Evolutionary conservation across 2,797 vertebrate genomes (phyloP).

Genomic region (Oophaga sylvatica): DNA sequence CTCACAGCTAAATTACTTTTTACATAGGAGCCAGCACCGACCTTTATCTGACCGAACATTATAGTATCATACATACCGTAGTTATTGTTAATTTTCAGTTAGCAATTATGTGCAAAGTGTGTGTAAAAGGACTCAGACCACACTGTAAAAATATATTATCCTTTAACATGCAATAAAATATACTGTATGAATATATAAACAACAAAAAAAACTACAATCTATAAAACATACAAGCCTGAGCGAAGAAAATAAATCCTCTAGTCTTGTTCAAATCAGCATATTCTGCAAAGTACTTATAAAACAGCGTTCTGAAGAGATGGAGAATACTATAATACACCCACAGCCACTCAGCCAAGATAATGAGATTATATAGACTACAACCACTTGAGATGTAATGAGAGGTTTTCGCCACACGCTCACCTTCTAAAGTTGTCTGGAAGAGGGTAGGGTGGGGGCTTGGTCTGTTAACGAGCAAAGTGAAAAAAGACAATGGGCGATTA

Average conservation of each 20-base stretch:
- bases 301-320: neutral
- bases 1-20: neutral
- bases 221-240: neutral
- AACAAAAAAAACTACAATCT: neutral
- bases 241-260: neutral
- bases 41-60: neutral
- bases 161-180: neutral
- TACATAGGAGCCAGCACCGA: neutral
- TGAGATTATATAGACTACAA: slow-evolving; percentile 64
- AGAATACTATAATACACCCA: slow-evolving; percentile 46
- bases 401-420: slow-evolving; percentile 54
- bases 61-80: neutral
- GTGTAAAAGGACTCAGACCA: neutral
- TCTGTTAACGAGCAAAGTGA: slow-evolving; percentile 36
- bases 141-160: neutral
- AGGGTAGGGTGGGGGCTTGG: neutral
- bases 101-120: neutral
- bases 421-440: neutral
- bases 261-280: slow-evolving; percentile 36
- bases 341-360: slow-evolving; percentile 58
- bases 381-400: slow-evolving; percentile 67
- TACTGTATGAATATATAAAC: neutral
- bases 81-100: neutral
- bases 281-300: slow-evolving; percentile 42
- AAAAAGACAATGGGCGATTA: neutral